These are phyloP conservation scores for Chloroclystis v-ata DNA, from an alignment of 2,888 invertebrate genomes.

Conservation along the genomic window DNA sequence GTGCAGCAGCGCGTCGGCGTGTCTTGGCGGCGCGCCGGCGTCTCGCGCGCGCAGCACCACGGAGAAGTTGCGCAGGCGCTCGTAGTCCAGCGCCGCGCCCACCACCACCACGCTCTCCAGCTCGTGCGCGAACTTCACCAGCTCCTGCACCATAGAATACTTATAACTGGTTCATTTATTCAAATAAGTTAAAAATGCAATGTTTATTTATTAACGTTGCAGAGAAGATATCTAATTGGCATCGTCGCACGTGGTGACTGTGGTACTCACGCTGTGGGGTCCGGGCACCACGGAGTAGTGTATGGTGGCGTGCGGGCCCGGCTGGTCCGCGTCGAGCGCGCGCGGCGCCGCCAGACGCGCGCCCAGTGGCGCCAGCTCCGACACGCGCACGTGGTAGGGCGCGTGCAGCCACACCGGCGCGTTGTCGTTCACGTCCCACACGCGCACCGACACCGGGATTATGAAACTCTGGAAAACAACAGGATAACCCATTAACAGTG, in stretches of 20 bases:
- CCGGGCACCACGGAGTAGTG: slow-evolving; percentile 89
- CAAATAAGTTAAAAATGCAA: too few species aligned
- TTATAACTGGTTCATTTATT: not conserved
- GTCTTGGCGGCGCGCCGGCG: slow-evolving; percentile 88
- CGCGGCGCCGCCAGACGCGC: slow-evolving; percentile 86
- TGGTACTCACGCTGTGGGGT: slow-evolving; percentile 80
- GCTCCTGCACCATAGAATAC: slow-evolving; percentile 74
- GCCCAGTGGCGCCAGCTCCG: slow-evolving; percentile 86
- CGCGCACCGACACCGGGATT: slow-evolving; percentile 89
- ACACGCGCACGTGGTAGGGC: slow-evolving; percentile 88
- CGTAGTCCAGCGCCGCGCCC: slow-evolving; percentile 89
- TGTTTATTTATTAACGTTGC: too few species aligned
- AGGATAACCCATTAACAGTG: too few species aligned
- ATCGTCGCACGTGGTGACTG: too few species aligned
- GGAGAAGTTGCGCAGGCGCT: slow-evolving; percentile 86
- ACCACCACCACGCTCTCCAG: slow-evolving; percentile 90
- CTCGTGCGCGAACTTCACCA: slow-evolving; percentile 90
- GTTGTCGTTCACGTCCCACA: slow-evolving; percentile 95
- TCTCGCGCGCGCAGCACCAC: slow-evolving; percentile 86
- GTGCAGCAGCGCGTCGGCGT: slow-evolving; percentile 84
- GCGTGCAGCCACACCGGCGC: slow-evolving; percentile 89
- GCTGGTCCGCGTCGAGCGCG: slow-evolving; percentile 90
- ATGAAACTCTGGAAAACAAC: slow-evolving; percentile 80
- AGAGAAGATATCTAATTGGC: too few species aligned
- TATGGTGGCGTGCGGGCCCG: slow-evolving; percentile 91